Evolutionary conservation across 2,113 vertebrate genomes (phyloP).

Genomic region (Carassius gibelio): DNA sequence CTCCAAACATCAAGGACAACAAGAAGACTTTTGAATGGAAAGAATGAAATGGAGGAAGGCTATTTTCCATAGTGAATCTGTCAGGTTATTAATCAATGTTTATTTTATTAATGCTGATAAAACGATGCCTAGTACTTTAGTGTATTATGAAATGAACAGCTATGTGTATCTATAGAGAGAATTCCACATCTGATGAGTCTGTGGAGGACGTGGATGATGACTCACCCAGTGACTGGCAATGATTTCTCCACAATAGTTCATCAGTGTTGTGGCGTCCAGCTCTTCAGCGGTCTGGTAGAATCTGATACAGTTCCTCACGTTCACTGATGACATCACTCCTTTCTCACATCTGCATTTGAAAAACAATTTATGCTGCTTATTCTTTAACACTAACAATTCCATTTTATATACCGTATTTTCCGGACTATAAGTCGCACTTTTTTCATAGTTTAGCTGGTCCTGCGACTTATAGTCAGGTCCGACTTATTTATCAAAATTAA

Average conservation of each 20-base stretch:
- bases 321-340: constrained; percentile 96
- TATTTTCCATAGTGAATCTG: background rate
- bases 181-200: background rate
- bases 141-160: background rate
- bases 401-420: too few relatives aligned
- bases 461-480: too few relatives aligned
- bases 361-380: background rate
- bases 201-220: background rate
- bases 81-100: background rate
- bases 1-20: background rate
- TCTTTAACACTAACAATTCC: too few relatives aligned
- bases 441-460: too few relatives aligned
- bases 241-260: constrained; percentile 98
- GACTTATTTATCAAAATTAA: too few relatives aligned
- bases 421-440: too few relatives aligned
- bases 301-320: constrained; percentile 96
- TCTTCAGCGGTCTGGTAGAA: constrained; percentile 99
- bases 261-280: constrained; percentile 85
- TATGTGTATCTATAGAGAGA: too few relatives aligned
- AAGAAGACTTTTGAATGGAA: background rate
- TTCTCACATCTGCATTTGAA: constrained; percentile 88
- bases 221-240: constrained; percentile 99
- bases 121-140: background rate
- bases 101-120: background rate
- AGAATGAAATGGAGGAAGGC: background rate